These are phyloP conservation scores for Nycteola revayana DNA, from an alignment of 2,888 invertebrate species.

Conservation along the genomic window DNA sequence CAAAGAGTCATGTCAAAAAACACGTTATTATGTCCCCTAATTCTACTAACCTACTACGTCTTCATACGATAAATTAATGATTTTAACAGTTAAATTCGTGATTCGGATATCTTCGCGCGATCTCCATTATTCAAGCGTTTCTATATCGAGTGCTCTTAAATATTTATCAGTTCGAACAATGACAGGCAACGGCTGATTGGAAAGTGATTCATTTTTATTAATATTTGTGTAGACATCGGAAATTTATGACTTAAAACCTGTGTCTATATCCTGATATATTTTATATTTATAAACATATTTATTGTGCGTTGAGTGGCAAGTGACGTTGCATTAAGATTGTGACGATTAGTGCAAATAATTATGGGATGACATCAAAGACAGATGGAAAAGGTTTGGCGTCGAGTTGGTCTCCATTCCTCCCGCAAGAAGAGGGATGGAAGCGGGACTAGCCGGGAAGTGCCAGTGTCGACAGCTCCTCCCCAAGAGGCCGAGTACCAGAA, in stretches of 20 bases:
- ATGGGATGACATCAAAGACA: constrained; percentile 78
- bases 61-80: constrained; percentile 62
- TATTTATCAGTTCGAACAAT: constrained; percentile 48
- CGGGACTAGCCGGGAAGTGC: constrained; percentile 72
- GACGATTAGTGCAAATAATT: constrained; percentile 43
- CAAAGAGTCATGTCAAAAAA: constrained; percentile 77
- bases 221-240: constrained; percentile 38
- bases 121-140: neutral
- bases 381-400: constrained; percentile 82
- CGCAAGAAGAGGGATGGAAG: constrained; percentile 82
- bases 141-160: constrained; percentile 14
- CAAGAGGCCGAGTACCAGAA: constrained; percentile 77
- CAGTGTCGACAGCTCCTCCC: constrained; percentile 48
- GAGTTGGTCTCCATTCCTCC: constrained; percentile 81
- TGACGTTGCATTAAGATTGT: constrained; percentile 17
- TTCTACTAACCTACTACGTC: constrained; percentile 77
- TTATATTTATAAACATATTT: constrained; percentile 17
- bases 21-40: constrained; percentile 78
- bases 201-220: constrained; percentile 50
- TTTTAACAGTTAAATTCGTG: constrained; percentile 47
- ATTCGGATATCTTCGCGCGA: constrained; percentile 8
- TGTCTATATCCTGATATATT: constrained; percentile 3
- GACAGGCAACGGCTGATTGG: constrained; percentile 62
- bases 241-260: constrained; percentile 28
- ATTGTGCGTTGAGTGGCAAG: constrained; percentile 18